phyloP scores from a whole-genome alignment of 2,797 vertebrate genomes.

The Poeciliopsis turneri region DNA sequence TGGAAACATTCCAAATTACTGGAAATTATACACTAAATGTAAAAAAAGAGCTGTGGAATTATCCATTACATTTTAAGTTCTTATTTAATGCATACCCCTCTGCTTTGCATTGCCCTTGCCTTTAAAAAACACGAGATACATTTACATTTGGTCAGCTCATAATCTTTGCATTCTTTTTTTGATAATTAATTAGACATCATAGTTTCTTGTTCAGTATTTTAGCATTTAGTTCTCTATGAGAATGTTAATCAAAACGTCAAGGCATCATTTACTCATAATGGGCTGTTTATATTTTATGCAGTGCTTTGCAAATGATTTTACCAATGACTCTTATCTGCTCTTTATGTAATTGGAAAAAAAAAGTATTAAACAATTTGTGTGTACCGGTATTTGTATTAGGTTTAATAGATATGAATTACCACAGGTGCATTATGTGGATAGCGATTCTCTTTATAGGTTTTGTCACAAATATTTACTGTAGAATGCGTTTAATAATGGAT shows the following conservation, averaged over 20 bases:
- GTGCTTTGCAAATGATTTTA: neutral
- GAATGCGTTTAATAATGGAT: conserved; percentile 1
- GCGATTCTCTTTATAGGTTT: neutral
- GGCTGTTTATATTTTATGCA: neutral
- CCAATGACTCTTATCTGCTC: neutral
- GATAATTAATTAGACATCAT: neutral
- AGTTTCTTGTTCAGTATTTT: neutral
- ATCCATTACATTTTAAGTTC: neutral
- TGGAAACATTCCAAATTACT: conserved; percentile 27
- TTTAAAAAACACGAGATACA: neutral
- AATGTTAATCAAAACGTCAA: neutral
- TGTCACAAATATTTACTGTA: conserved; percentile 9
- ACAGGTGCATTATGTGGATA: neutral
- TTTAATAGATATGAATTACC: neutral
- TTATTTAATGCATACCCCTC: neutral
- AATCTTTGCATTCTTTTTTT: neutral
- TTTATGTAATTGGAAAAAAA: neutral
- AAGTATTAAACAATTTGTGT: neutral
- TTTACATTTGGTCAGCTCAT: neutral
- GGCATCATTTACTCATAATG: neutral
- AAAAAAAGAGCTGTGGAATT: conserved; percentile 11
- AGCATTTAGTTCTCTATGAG: neutral
- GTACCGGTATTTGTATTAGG: neutral
- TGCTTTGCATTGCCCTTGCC: neutral
- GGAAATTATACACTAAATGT: conserved; percentile 28